Base-by-base conservation (phyloP, 2,888 invertebrate genomes). In the Hecatera dysodea region DNA sequence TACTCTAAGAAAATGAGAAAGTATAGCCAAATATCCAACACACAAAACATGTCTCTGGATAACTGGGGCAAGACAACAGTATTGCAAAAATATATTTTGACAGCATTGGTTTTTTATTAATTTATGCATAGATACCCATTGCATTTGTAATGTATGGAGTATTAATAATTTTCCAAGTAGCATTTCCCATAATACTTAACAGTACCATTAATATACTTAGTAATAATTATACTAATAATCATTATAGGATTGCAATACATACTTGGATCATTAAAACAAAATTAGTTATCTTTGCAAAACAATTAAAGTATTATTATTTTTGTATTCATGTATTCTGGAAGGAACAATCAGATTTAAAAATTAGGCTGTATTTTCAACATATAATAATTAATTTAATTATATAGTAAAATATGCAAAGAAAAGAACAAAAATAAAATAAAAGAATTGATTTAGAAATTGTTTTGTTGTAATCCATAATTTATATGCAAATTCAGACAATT, bases 21-120 rank as follows among this genome's bases (percentile, higher is more conserved):
- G 65, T 72, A 2, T 65, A 42, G 60, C 27, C 27, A 44, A 48
- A 48, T 53, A 60, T 22, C 9, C 29, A 73, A 57, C 53, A 59
- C 17, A 33, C 46, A 50, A 60, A 80, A 75, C 76, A 80, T 67
- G 63, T 67, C 46, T 67, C 59, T 63, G 69, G 50, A 76, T 53
- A 75, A 70, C 65, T 80, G 52, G 76, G 67, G 53, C 76, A 78
- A 67, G 44, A 27, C 71, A 75, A 67, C 70, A 75, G 71, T 75
- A 78, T 72, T 27, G 4, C 55, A 42, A 48, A 55, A 42, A 70
- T 55, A 48, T 33, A 48, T 27, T 60, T 50, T 52, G 9, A 33
- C 39, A 48, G 33, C 24, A 52, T 46, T 70, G 12, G 39, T 62
- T 19, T 56, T 44, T 63, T 24, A 52, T 29, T 57, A 24, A 19